Percentiles rank a stretch among this genome's conserved stretches.
phyloP scores from a whole-genome alignment of 2,797 vertebrate genomes.

The Carduelis carduelis region DNA sequence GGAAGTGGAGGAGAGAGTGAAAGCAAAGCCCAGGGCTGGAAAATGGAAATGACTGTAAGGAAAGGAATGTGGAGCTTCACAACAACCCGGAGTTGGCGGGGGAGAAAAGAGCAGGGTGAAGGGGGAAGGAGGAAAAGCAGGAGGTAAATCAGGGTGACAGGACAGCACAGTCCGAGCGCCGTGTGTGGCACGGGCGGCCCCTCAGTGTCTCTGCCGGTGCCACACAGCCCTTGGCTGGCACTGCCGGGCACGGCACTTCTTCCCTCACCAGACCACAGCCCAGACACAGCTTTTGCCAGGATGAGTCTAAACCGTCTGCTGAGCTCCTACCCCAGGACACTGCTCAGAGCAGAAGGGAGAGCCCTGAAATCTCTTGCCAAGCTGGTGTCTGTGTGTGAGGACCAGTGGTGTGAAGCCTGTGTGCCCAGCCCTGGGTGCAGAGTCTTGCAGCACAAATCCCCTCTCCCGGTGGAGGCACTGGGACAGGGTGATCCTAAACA shows the following conservation, averaged over 20 bases:
- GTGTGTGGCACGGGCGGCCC: accelerated
- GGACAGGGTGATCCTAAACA: not conserved
- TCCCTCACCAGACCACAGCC: not conserved
- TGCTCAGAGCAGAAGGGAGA: not conserved
- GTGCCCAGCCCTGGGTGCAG: not conserved
- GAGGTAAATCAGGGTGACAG: not conserved
- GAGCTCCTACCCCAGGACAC: not conserved
- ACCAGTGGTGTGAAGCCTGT: accelerated
- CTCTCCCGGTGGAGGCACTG: accelerated
- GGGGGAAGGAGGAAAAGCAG: not conserved
- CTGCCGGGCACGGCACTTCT: accelerated
- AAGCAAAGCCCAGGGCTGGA: constrained; percentile 3
- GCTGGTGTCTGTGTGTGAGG: accelerated
- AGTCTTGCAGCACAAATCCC: not conserved
- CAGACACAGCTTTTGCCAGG: not conserved
- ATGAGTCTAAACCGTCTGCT: not conserved
- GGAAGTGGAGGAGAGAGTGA: constrained; percentile 51
- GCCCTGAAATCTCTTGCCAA: not conserved
- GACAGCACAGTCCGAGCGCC: accelerated
- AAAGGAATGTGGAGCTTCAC: constrained; percentile 39
- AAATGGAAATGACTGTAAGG: constrained; percentile 54
- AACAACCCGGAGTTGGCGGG: not conserved
- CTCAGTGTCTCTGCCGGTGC: accelerated
- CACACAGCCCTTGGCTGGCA: accelerated
- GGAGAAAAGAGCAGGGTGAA: not conserved